Conservation (phyloP, 2,888 invertebrate genomes). For the Ectemnius continuus region DNA sequence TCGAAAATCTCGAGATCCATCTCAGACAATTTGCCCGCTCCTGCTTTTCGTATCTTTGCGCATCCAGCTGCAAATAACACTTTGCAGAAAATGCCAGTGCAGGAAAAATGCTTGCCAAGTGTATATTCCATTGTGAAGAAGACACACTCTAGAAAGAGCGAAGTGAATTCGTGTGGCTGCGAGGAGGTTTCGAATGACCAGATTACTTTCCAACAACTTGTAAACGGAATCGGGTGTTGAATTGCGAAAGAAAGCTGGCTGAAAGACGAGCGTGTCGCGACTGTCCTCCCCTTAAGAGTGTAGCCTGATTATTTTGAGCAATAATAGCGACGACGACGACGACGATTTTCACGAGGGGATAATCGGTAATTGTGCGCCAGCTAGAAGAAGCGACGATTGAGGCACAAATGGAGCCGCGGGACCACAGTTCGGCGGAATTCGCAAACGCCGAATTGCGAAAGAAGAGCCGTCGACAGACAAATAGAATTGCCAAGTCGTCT, state of each 20-base stretch:
- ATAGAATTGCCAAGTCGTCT: conserved; percentile 9
- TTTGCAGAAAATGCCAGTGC: too few relatives aligned
- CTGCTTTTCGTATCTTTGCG: conserved; percentile 10
- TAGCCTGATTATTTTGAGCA: neutral
- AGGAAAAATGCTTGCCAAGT: too few relatives aligned
- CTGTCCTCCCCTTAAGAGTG: neutral
- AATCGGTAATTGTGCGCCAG: neutral
- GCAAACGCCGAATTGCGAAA: conserved; percentile 7
- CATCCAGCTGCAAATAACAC: too few relatives aligned
- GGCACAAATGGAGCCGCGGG: conserved; percentile 5
- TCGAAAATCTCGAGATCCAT: conserved; percentile 47
- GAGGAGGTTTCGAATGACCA: too few relatives aligned
- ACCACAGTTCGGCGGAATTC: conserved; percentile 1
- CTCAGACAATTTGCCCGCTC: conserved; percentile 38
- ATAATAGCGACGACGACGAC: conserved; percentile 1
- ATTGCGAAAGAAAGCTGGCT: conserved; percentile 6
- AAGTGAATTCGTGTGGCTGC: too few relatives aligned
- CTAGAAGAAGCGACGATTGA: conserved; percentile 6
- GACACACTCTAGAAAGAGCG: too few relatives aligned
- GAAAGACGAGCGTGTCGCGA: neutral
- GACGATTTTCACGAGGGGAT: conserved; percentile 7
- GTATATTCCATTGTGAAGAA: too few relatives aligned
- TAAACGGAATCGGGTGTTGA: neutral
- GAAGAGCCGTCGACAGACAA: neutral
- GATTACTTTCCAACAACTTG: too few relatives aligned